Evolutionary conservation across 2,888 invertebrate genomes (phyloP), one percentile per base, ranked within the genome.

Genomic region (Ischnura elegans): DNA sequence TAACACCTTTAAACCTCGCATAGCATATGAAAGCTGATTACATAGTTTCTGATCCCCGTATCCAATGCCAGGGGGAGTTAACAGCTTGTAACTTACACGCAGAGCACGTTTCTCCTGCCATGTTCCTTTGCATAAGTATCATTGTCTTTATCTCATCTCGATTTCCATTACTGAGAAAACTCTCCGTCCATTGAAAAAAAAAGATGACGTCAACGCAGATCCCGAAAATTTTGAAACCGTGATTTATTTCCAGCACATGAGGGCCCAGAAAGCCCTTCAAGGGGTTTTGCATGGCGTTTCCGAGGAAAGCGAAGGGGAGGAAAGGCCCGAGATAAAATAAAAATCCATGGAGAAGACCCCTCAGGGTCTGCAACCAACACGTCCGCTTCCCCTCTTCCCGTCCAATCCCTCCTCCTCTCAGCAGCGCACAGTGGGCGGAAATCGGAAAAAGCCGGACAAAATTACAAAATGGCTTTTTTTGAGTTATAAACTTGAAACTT

Each of bases 231-330:
- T 36, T 76, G 25, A 36, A 36, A 36, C 29, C 76, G 76, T 16
- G 76, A 76, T 76, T 76, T 76, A 76, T 76, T 76, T 36, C 76
- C 36, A 76, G 25, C 29, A 76, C 76, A 29, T 36, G 76, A 76
- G 76, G 76, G 10, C 76, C 51, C 13, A n/a, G n/a, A 51, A 47
- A 76, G 36, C 36, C 76, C 76, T 36, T 76, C 13, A 76, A 76
- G 76, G 76, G 76, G 29, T 76, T 76, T 76, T 76, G 36, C 76
- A 76, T 10, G 13, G 76, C 76, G 76, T 61, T 61, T 61, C 61
- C 29, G 76, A 76, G 36, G 16, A 76, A 36, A 76, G 36, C 13
- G 61, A 61, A 61, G 76, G 76, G 76, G 51, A 36, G 76, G 16
- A 13, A 36, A 76, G 10, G 76, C 29, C 76, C 13, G 25, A 76